These are phyloP conservation scores for Morinoia aosen DNA, from an alignment of 2,888 invertebrate genomes.

Conservation along the genomic window DNA sequence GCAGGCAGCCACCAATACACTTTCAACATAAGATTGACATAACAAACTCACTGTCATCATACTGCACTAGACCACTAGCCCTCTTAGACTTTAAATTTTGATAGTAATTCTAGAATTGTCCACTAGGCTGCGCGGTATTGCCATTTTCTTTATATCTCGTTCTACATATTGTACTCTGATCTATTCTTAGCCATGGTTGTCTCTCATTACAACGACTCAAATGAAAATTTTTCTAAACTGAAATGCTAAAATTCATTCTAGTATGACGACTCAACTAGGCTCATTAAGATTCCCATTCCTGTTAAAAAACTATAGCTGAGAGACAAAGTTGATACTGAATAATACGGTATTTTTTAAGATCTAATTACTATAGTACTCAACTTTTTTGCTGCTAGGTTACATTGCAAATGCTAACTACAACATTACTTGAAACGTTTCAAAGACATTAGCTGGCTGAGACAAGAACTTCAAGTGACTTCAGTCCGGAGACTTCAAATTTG, in stretches of 20 bases:
- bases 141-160: too few relatives aligned
- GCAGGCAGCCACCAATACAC: too few relatives aligned
- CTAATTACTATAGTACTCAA: not conserved
- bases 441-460: not conserved
- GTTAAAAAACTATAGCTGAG: not conserved
- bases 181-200: too few relatives aligned
- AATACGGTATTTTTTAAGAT: not conserved
- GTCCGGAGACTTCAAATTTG: not conserved
- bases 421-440: not conserved
- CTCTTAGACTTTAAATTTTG: too few relatives aligned
- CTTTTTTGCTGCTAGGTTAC: not conserved
- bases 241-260: not conserved
- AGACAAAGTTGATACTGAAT: not conserved
- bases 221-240: not conserved
- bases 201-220: not conserved
- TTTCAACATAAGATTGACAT: too few relatives aligned
- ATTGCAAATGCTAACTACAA: not conserved
- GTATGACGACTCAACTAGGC: not conserved
- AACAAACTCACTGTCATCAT: not conserved
- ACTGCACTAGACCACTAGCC: too few relatives aligned
- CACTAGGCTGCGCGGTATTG: too few relatives aligned
- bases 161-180: too few relatives aligned
- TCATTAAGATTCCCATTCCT: not conserved
- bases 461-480: not conserved
- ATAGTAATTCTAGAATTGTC: too few relatives aligned